Conservation (phyloP, 2,113 vertebrate species). For the Tragelaphus scriptus region DNA sequence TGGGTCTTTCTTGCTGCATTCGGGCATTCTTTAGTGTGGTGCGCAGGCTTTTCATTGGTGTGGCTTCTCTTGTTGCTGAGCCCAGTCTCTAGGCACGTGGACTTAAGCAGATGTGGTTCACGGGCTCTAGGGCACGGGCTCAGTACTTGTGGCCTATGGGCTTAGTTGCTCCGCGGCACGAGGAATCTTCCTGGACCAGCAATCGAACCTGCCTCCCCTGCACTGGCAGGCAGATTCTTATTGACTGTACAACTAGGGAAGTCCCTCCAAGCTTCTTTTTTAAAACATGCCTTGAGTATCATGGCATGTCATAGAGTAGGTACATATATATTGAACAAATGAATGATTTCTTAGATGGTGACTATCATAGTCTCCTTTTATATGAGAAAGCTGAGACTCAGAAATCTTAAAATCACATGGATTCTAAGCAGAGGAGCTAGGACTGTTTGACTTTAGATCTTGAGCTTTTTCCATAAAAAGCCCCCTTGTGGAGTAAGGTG, state of each 20-base stretch:
- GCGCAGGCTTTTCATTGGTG: fast-evolving
- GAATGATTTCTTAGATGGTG: background rate
- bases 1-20: background rate
- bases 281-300: background rate
- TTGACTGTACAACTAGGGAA: background rate
- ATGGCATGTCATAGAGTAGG: background rate
- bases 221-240: background rate
- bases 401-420: background rate
- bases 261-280: background rate
- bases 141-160: background rate
- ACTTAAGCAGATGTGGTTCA: background rate
- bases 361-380: background rate
- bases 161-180: background rate
- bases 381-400: background rate
- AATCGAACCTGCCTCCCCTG: background rate
- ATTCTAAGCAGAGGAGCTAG: background rate
- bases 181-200: background rate
- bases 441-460: background rate
- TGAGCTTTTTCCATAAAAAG: background rate
- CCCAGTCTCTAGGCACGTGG: background rate
- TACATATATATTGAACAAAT: background rate
- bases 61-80: background rate
- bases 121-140: background rate
- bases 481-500: background rate
- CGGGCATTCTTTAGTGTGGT: background rate